Evolutionary conservation across 2,888 invertebrate genomes (phyloP).

Genomic region (Rhagonycha fulva): DNA sequence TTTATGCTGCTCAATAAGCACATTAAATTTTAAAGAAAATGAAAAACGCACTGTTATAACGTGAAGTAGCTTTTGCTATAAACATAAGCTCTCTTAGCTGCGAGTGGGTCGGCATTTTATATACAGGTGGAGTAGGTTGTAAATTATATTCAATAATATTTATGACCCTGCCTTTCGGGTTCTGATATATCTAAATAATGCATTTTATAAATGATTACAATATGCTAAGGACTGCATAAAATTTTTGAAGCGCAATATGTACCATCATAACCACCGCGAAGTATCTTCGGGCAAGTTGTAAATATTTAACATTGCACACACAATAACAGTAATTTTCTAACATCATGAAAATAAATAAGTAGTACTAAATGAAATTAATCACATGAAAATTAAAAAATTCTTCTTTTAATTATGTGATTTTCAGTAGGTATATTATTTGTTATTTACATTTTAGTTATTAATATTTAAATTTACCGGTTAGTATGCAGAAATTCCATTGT

Average conservation of each 20-base stretch:
- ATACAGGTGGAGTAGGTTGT: conserved; percentile 48
- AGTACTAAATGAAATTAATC: too few species aligned
- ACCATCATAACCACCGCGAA: not conserved
- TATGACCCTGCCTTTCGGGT: conserved; percentile 51
- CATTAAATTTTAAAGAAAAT: not conserved
- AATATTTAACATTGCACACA: not conserved
- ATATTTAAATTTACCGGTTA: not conserved
- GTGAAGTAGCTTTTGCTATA: conserved; percentile 19
- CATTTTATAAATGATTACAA: conserved; percentile 33
- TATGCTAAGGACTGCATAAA: conserved; percentile 21
- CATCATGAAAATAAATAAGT: not conserved
- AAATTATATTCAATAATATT: conserved; percentile 56
- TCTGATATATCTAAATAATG: conserved; percentile 50
- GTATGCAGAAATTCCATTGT: not conserved
- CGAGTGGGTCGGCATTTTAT: conserved; percentile 36
- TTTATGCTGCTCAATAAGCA: not conserved
- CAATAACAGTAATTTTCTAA: not conserved
- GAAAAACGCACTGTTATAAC: conserved; percentile 8
- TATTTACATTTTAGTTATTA: not conserved
- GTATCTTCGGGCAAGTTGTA: not conserved
- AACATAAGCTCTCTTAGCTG: conserved; percentile 16
- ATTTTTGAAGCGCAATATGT: not conserved
- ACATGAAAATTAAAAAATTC: not conserved
- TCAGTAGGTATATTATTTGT: not conserved
- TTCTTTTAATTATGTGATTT: not conserved